Conservation (phyloP, 2,797 vertebrate genomes). For the Centropyge bicolor region DNA sequence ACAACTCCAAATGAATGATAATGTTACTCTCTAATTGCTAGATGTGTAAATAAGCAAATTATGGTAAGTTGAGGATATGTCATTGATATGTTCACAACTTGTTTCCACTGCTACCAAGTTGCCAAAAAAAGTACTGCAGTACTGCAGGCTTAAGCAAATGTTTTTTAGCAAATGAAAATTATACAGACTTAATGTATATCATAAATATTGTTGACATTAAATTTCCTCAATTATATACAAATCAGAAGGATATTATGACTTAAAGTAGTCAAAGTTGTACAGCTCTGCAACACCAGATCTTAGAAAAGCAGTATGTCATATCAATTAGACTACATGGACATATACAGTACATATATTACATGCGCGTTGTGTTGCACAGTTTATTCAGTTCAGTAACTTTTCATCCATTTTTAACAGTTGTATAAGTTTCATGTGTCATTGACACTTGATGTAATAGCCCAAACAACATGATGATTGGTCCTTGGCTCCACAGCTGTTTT, state of each 20-base stretch:
- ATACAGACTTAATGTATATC: no score
- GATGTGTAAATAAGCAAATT: background rate
- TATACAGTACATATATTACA: background rate
- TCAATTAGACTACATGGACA: no score
- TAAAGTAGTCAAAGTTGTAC: background rate
- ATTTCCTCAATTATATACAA: background rate
- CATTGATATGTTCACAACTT: no score
- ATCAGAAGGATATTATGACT: background rate
- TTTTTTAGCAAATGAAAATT: no score
- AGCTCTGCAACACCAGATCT: background rate
- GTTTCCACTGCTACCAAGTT: background rate
- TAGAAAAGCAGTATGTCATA: background rate
- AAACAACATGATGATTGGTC: background rate
- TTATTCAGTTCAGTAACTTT: no score
- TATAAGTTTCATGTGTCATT: background rate
- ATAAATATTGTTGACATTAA: background rate
- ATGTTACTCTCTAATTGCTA: background rate
- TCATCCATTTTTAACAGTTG: no score
- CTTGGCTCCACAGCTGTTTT: slow-evolving; percentile 6
- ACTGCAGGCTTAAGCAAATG: no score
- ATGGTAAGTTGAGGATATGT: no score
- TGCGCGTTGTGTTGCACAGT: background rate
- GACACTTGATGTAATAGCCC: slow-evolving; percentile 6
- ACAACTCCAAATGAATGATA: no score
- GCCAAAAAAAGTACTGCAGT: no score